Evolutionary conservation across 92 coral and sea anemone species (phyloP).

Genomic region (Hydrozoanthus gracilis): DNA sequence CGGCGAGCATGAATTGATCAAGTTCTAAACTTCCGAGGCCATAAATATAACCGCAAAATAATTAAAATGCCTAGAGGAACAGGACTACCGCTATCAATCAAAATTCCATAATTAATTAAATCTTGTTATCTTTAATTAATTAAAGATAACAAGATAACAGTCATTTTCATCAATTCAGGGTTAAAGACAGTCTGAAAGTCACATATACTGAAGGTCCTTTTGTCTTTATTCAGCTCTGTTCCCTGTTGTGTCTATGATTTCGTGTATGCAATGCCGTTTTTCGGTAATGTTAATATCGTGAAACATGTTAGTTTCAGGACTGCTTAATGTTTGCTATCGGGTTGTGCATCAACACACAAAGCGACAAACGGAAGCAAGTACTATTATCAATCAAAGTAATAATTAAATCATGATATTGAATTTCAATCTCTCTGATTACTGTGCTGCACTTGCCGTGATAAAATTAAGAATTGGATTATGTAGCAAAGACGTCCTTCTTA

Average conservation of each 20-base stretch:
- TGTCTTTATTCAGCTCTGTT: background rate
- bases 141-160: no score
- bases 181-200: background rate
- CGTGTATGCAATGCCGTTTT: no score
- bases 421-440: background rate
- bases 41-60: background rate
- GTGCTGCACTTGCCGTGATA: background rate
- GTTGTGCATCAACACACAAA: no score
- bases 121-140: no score
- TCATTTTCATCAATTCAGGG: background rate
- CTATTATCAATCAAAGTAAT: background rate
- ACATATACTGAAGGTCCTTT: background rate
- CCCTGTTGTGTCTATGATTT: no score
- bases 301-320: no score
- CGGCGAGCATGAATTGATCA: no score
- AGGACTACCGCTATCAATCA: background rate
- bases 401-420: background rate
- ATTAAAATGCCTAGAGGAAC: background rate
- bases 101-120: no score
- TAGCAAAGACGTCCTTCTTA: background rate
- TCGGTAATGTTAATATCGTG: no score
- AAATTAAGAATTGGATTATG: background rate
- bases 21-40: background rate
- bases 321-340: no score
- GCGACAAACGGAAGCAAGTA: no score